phyloP scores from a whole-genome alignment of 2,113 vertebrate genomes.

The Nipponia nippon region DNA sequence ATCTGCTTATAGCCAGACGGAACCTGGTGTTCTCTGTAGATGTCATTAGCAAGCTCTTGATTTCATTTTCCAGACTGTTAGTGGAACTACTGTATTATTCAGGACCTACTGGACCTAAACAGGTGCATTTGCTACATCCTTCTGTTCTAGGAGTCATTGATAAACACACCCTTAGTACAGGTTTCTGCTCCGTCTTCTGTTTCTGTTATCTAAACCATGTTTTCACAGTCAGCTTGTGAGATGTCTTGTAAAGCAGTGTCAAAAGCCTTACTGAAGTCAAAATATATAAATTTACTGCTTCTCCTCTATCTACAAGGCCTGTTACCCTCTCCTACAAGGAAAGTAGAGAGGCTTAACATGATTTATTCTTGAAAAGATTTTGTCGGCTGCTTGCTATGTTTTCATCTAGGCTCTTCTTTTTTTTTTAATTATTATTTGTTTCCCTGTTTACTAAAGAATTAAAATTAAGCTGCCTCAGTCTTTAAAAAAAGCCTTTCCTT shows the following conservation, averaged over 20 bases:
- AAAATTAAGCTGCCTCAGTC: neutral
- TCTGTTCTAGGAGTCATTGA: neutral
- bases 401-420: neutral
- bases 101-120: constrained; percentile 1
- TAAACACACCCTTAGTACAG: neutral
- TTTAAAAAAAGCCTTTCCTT: neutral
- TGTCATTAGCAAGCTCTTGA: constrained; percentile 5
- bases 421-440: neutral
- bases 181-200: neutral
- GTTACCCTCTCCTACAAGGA: neutral
- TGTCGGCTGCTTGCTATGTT: neutral
- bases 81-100: neutral
- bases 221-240: neutral
- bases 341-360: neutral
- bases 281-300: neutral
- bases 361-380: neutral
- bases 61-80: neutral
- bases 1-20: neutral
- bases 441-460: neutral
- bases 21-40: neutral
- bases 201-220: neutral
- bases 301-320: neutral
- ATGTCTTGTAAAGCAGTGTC: neutral
- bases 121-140: neutral
- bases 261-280: neutral